Base-by-base conservation (phyloP, 1,140 invertebrate species). In the Lasioglossum baleicum region DNA sequence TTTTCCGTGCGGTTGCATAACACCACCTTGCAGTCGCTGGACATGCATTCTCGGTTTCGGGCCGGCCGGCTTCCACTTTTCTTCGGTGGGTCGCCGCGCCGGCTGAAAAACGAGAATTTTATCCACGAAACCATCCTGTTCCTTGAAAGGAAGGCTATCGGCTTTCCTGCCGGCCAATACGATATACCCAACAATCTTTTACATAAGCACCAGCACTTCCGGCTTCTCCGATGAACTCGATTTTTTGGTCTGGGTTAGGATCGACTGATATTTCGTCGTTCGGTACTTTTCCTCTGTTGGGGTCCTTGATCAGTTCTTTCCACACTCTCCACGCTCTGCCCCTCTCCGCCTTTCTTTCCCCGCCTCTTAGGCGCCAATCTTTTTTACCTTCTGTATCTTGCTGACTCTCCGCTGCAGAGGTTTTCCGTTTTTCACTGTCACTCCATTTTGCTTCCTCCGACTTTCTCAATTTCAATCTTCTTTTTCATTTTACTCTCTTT, bases 1-100 rank as follows among this genome's bases (percentile, higher is more conserved):
- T 72, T 72, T 72, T 5, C 44, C 44, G 61, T 56, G 2, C 11
- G 22, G 60, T 78, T 78, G 48, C 68, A 48, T n/a, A 72, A 78
- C 8, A 2, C 11, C 0, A 44, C 51, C 35, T 42, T 64, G 53
- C 13, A 10, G 42, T 13, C n/a, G 7, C 11, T 48, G 44, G 10
- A 58, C 44, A 31, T 20, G 20, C 40, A 17, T 40, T n/a, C 42
- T 42, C 64, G 17, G 48, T 15, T 17, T 60, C 17, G 11, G 20
- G 56, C 17, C 6, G 2, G 15, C 56, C 0, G 26, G 17, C 10
- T 67, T 44, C 26, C 15, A 60, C 22, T 26, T 48, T 60, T 42
- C 17, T 42, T 35, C 51, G 35, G 56, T 3, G 0, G 35, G 26
- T 26, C 26, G 26, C 26, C 26, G 35, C 3, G 44, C 40, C 6